A percentile compares a stretch with the other conserved stretches of the same genome.
Conservation (phyloP, 2,113 vertebrate genomes). For the Circaetus gallicus region DNA sequence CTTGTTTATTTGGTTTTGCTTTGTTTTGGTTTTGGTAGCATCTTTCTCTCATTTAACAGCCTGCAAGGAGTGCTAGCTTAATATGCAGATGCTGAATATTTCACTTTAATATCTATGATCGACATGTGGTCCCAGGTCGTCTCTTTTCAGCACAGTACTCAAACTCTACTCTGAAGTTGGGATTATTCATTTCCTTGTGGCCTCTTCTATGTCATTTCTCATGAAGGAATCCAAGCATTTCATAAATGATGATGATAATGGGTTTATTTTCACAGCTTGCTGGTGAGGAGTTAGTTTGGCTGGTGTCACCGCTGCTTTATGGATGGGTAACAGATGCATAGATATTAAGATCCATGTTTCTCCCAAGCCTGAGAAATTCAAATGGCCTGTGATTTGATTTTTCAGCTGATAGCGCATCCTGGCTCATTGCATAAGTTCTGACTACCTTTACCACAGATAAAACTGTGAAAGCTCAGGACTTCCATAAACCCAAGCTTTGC, state of each 20-base stretch:
- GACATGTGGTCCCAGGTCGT: not conserved
- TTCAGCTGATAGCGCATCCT: not conserved
- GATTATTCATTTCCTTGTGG: conserved; percentile 20
- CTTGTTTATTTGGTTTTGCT: not conserved
- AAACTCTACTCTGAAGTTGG: not conserved
- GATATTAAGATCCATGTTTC: not conserved
- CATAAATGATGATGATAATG: conserved; percentile 14
- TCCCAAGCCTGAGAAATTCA: not conserved
- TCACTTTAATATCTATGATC: not conserved
- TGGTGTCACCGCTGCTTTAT: not conserved
- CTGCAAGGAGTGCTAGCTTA: not conserved
- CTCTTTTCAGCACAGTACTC: conserved; percentile 9
- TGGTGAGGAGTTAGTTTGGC: not conserved
- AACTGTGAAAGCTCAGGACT: not conserved
- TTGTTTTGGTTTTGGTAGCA: not conserved
- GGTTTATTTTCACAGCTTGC: not conserved
- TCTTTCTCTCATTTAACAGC: not conserved
- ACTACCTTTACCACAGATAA: not conserved
- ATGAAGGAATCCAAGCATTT: conserved; percentile 21
- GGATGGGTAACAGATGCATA: not conserved
- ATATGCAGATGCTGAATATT: not conserved
- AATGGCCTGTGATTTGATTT: not conserved
- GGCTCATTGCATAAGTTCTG: not conserved
- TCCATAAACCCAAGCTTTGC: not conserved
- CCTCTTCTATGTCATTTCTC: not conserved